Conservation (phyloP, 2,797 vertebrate species). For the Echeneis naucrates region DNA sequence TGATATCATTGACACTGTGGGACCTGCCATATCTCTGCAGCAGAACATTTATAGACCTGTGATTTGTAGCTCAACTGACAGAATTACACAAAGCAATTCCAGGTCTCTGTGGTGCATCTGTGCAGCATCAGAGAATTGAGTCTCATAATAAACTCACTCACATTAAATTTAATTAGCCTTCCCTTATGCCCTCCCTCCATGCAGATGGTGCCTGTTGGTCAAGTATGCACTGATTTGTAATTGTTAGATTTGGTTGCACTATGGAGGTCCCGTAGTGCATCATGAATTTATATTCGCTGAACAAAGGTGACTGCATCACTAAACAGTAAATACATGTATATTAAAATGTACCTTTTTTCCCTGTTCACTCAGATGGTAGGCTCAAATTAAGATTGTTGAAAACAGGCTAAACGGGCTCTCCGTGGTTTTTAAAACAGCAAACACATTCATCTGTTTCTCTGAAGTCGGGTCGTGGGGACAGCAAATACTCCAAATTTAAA, state of each 20-base stretch:
- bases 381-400: too few relatives aligned
- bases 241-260: not conserved
- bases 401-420: too few relatives aligned
- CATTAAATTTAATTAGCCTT: constrained; percentile 41
- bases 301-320: not conserved
- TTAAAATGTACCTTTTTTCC: not conserved
- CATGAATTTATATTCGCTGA: not conserved
- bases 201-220: constrained; percentile 4
- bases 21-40: constrained; percentile 22
- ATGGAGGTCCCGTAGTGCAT: not conserved
- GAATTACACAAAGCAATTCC: constrained; percentile 27
- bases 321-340: not conserved
- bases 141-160: constrained; percentile 26
- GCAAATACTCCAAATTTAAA: not conserved
- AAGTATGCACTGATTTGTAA: constrained; percentile 1
- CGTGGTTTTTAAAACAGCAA: too few relatives aligned
- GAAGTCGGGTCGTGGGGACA: too few relatives aligned
- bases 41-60: constrained; percentile 53
- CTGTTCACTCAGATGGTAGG: not conserved
- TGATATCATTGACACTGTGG: constrained; percentile 33
- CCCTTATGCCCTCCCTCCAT: not conserved
- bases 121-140: constrained; percentile 27
- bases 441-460: too few relatives aligned
- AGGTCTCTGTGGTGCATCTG: constrained; percentile 31
- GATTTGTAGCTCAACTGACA: constrained; percentile 21